Evolutionary conservation across 2,113 vertebrate genomes (phyloP).

Genomic region (Etheostoma cragini): DNA sequence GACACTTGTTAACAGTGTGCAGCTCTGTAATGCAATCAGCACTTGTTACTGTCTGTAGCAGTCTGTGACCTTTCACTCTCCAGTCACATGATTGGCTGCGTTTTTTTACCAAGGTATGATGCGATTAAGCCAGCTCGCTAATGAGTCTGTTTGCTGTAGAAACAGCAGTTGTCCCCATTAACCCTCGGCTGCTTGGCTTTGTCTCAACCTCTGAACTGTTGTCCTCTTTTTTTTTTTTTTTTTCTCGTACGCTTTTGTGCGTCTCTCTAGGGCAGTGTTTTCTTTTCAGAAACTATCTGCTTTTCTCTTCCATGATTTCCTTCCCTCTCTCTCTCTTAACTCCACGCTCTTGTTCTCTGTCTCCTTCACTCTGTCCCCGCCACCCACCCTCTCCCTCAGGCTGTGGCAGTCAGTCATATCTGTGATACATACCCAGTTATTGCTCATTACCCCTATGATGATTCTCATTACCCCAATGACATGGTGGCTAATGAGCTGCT

Average conservation of each 20-base stretch:
- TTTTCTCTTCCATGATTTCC: constrained; percentile 40
- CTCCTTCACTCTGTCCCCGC: neutral
- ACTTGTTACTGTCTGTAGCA: constrained; percentile 46
- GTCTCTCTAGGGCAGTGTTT: constrained; percentile 18
- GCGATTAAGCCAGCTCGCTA: constrained; percentile 37
- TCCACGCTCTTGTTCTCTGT: neutral
- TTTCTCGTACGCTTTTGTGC: neutral
- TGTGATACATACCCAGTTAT: constrained; percentile 52
- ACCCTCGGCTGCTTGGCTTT: constrained; percentile 35
- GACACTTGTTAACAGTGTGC: constrained; percentile 22
- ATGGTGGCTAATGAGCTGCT: constrained; percentile 58
- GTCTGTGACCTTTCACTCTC: constrained; percentile 58
- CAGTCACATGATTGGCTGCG: constrained; percentile 54
- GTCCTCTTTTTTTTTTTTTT: neutral
- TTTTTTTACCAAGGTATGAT: constrained; percentile 44
- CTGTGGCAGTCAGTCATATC: constrained; percentile 33
- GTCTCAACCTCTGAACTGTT: constrained; percentile 33
- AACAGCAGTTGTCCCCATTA: constrained; percentile 36
- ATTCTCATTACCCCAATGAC: constrained; percentile 65
- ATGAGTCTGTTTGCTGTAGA: constrained; percentile 59
- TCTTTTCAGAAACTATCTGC: constrained; percentile 8
- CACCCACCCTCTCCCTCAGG: neutral
- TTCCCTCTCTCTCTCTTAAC: constrained; percentile 36
- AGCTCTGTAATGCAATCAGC: constrained; percentile 53
- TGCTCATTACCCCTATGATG: constrained; percentile 60